phyloP scores from a whole-genome alignment of 2,888 invertebrate genomes.

The Pteria penguin region DNA sequence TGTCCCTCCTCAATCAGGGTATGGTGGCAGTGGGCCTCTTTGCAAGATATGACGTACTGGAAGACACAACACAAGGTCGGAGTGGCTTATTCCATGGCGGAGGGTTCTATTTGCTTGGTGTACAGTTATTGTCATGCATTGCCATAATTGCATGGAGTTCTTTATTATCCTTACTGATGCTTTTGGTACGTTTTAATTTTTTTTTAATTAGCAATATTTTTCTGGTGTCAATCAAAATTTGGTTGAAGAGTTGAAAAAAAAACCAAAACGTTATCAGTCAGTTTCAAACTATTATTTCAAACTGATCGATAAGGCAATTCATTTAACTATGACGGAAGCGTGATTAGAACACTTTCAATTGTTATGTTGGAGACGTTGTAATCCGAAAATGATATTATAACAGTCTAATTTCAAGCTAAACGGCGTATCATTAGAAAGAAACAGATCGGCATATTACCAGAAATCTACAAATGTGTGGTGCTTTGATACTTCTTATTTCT shows the following conservation, averaged over 20 bases:
- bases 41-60: conserved; percentile 88
- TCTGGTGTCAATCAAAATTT: no score
- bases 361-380: no score
- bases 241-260: no score
- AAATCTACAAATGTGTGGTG: no score
- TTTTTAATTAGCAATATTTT: no score
- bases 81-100: conserved; percentile 84
- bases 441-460: no score
- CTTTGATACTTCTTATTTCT: no score
- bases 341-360: conserved; percentile 91
- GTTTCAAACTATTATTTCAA: no score
- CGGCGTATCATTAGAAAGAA: no score
- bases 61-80: conserved; percentile 86
- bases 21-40: conserved; percentile 93
- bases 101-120: conserved; percentile 91
- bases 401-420: no score
- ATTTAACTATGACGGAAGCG: conserved; percentile 89
- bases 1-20: conserved; percentile 82
- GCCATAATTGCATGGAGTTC: conserved; percentile 89
- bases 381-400: no score
- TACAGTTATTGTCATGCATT: conserved; percentile 88
- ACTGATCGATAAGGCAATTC: conserved; percentile 63
- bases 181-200: conserved; percentile 87
- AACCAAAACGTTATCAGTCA: no score
- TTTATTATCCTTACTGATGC: conserved; percentile 85